A percentile compares a stretch with the other conserved stretches of the same genome.
Conservation (phyloP, 1,140 invertebrate species). For the Caenorhabditis inopinata region DNA sequence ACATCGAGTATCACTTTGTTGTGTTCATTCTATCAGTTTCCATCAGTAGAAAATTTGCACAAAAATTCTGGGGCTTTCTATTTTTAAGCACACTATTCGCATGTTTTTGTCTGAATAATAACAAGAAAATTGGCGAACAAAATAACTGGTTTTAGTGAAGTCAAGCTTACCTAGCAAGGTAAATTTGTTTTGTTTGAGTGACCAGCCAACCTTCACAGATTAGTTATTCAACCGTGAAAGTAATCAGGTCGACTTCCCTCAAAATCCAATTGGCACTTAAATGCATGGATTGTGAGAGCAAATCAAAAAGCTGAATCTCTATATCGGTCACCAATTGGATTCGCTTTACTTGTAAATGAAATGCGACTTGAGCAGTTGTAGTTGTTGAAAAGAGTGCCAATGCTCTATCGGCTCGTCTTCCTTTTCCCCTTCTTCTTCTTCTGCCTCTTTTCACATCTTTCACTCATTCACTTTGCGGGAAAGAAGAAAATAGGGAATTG, state of each 20-base stretch:
- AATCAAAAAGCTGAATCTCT: neutral
- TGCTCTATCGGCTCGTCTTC: neutral
- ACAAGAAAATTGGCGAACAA: neutral
- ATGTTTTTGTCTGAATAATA: too few relatives aligned
- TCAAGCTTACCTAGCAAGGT: conserved; percentile 1
- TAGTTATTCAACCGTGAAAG: neutral
- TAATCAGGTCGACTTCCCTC: conserved; percentile 3
- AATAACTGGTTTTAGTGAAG: conserved; percentile 1
- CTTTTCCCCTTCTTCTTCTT: neutral
- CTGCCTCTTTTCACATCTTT: conserved; percentile 17
- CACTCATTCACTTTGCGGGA: conserved; percentile 24
- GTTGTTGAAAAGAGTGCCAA: conserved; percentile 30
- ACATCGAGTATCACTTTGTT: too few relatives aligned
- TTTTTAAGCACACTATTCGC: too few relatives aligned
- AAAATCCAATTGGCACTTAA: conserved; percentile 22
- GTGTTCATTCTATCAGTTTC: too few relatives aligned
- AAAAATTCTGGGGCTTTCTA: too few relatives aligned
- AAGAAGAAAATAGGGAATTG: neutral
- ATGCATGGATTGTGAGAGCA: neutral
- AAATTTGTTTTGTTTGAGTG: conserved; percentile 12
- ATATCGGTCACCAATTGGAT: neutral
- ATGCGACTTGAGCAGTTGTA: conserved; percentile 16
- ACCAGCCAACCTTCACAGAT: conserved; percentile 13
- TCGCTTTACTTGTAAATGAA: neutral
- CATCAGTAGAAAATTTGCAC: too few relatives aligned